These are phyloP conservation scores for Pseudomyrmex gracilis DNA, from an alignment of 1,140 invertebrate species.

Conservation along the genomic window DNA sequence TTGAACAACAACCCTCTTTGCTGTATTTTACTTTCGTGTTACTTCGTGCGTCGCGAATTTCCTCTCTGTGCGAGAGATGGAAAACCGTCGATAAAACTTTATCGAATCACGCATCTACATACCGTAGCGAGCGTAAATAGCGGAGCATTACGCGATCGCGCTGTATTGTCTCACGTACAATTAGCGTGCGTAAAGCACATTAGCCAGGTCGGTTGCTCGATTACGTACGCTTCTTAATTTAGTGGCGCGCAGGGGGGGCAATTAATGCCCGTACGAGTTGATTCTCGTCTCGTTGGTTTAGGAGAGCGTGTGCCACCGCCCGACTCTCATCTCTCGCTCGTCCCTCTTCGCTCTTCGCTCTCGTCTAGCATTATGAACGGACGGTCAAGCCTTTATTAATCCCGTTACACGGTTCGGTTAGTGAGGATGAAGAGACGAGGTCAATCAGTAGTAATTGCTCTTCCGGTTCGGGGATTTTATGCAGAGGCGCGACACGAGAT, in stretches of 20 bases:
- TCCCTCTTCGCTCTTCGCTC: neutral
- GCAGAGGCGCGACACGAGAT: constrained; percentile 57
- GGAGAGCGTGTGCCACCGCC: constrained; percentile 48
- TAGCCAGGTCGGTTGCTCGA: constrained; percentile 52
- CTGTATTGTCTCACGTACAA: constrained; percentile 67
- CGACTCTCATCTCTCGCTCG: neutral
- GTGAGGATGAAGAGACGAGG: constrained; percentile 61
- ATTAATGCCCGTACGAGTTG: constrained; percentile 57
- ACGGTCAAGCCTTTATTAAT: constrained; percentile 79
- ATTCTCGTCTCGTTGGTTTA: constrained; percentile 22
- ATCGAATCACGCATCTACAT: constrained; percentile 38
- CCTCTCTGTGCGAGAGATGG: no score
- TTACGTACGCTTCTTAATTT: constrained; percentile 67
- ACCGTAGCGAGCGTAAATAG: constrained; percentile 17
- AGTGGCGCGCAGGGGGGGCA: constrained; percentile 38
- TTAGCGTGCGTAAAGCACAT: constrained; percentile 59
- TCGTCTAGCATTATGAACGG: constrained; percentile 68
- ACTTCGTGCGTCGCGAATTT: neutral
- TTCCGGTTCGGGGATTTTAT: constrained; percentile 71
- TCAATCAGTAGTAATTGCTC: constrained; percentile 80
- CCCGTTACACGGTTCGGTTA: constrained; percentile 73
- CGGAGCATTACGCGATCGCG: neutral
- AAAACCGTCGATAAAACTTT: constrained; percentile 27
- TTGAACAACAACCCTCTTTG: constrained; percentile 8
- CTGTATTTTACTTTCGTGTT: neutral